Evolutionary conservation across 1,140 invertebrate genomes (phyloP), one percentile per base, ranked within the genome.

Genomic region (Drosophila azteca): DNA sequence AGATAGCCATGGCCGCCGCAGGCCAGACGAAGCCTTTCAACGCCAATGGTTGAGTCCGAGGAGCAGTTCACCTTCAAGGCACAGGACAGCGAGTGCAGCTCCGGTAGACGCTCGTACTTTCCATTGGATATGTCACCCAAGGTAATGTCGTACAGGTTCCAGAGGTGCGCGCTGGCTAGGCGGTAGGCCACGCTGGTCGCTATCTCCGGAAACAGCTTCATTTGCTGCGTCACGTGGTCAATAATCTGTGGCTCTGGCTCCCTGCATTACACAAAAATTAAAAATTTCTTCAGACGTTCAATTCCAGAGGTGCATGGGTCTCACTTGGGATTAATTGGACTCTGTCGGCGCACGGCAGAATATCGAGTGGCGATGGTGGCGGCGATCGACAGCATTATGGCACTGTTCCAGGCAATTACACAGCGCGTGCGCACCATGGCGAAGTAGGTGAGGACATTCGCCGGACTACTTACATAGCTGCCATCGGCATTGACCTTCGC

Each of bases 1-100:
- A 97, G 96, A 92, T 97, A 99, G 5, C 98, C 98, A 91, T 99
- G 98, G 6, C 98, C 98, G 24, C 98, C 98, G 92, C 98, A 99
- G 9, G 97, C 92, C 63, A 97, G 92, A 15, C 98, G 94, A n/a
- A 91, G 50, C 78, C 96, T 95, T 91, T 98, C 97, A 22, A 97
- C 94, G 7, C 94, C 95, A 26, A 77, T 80, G 5, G 95, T 93
- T 29, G 94, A 94, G 83, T 96, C 95, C 17, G 94, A 92, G 2
- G 97, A 95, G 58, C 94, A 94, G 1, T 97, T 94, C 2, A 97
- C 96, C 93, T 99, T 99, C 55, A 99, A 84, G 70, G 97, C 97
- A 87, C 97, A 97, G 1, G 97, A 94, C 20, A 98, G 92, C 0
- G 96, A 96, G 92, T 99, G 98, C 15, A 99, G 91, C 94, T 98